phyloP scores from a whole-genome alignment of 2,888 invertebrate species.

The Volucella inflata region DNA sequence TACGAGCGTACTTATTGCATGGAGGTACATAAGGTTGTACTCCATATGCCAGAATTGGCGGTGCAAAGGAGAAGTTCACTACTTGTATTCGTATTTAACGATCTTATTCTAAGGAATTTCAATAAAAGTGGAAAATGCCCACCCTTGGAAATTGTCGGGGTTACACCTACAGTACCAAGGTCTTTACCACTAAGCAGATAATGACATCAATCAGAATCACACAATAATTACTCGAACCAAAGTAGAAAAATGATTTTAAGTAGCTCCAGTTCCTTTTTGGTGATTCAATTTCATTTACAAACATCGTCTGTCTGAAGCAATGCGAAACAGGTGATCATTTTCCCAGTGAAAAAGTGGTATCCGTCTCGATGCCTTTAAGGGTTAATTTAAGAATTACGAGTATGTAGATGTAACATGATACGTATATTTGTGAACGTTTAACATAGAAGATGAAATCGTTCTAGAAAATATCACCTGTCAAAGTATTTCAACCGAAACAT shows the following conservation, averaged over 20 bases:
- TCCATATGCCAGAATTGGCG: not conserved
- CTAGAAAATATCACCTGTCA: too few relatives aligned
- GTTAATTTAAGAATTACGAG: too few relatives aligned
- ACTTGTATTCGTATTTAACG: not conserved
- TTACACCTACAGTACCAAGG: conserved; percentile 43
- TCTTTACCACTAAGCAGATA: conserved; percentile 55
- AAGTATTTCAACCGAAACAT: too few relatives aligned
- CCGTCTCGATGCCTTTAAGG: too few relatives aligned
- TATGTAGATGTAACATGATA: too few relatives aligned
- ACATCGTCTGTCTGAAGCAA: conserved; percentile 32
- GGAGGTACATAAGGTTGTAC: conserved; percentile 2
- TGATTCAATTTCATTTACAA: conserved; percentile 61
- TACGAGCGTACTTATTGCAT: not conserved
- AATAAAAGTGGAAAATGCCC: conserved; percentile 60
- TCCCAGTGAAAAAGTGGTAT: not conserved
- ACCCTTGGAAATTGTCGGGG: conserved; percentile 13
- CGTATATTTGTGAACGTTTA: too few relatives aligned
- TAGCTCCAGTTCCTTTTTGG: conserved; percentile 57
- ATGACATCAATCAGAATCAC: conserved; percentile 49
- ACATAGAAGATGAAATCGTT: too few relatives aligned
- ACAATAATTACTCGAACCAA: conserved; percentile 41
- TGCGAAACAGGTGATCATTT: conserved; percentile 37
- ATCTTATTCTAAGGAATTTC: conserved; percentile 57
- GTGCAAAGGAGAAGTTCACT: not conserved
- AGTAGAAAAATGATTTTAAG: conserved; percentile 53